phyloP scores from a whole-genome alignment of 2,797 vertebrate species.

The Sebastolobus altivelis region DNA sequence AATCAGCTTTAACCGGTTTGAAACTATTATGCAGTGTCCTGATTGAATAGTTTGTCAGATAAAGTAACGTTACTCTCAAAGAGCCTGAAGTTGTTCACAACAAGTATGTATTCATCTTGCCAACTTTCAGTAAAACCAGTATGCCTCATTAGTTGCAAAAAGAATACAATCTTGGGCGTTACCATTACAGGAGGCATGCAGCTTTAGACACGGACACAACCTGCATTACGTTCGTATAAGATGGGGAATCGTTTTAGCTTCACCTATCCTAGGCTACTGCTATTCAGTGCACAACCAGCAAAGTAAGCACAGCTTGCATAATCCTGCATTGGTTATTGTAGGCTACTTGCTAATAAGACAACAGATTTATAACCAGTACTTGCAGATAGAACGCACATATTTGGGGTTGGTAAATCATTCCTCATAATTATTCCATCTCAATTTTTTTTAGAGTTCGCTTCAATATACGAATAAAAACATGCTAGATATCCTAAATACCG shows the following conservation, averaged over 20 bases:
- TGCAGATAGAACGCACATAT: fast-evolving
- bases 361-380: background rate
- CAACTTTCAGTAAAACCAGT: too few species aligned
- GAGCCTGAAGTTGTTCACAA: too few species aligned
- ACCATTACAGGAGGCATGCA: fast-evolving
- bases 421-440: background rate
- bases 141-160: too few species aligned
- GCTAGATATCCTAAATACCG: background rate
- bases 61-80: too few species aligned
- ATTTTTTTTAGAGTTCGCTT: background rate
- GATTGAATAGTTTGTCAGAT: too few species aligned
- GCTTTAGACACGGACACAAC: too few species aligned
- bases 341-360: background rate
- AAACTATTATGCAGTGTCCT: background rate
- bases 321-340: background rate
- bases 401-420: background rate
- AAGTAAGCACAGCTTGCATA: background rate
- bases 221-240: too few species aligned
- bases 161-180: fast-evolving
- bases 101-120: too few species aligned
- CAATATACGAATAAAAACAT: background rate
- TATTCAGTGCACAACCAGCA: background rate
- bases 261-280: background rate
- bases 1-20: background rate
- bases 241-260: background rate